Evolutionary conservation across 2,888 invertebrate species (phyloP).

Genomic region (Sinohyriopsis cumingii): DNA sequence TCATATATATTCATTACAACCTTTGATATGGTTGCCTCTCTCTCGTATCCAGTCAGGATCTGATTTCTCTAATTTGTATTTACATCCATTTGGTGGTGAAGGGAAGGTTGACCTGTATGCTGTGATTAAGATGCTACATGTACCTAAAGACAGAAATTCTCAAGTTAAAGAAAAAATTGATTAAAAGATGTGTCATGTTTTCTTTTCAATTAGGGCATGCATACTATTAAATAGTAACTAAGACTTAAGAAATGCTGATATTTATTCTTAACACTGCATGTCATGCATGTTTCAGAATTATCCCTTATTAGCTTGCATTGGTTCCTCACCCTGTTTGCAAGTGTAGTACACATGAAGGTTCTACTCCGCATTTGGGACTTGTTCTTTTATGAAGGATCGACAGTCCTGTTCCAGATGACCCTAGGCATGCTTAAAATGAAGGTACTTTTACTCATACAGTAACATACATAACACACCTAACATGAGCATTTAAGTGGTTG

Average conservation of each 20-base stretch:
- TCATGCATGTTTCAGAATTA: slow-evolving; percentile 78
- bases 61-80: too few species aligned
- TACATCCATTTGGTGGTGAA: too few species aligned
- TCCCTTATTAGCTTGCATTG: slow-evolving; percentile 97
- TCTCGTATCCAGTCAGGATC: too few species aligned
- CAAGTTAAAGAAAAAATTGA: too few species aligned
- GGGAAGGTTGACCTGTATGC: too few species aligned
- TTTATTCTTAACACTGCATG: slow-evolving; percentile 16
- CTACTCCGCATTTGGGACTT: slow-evolving; percentile 96
- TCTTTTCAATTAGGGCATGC: too few species aligned
- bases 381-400: slow-evolving; percentile 96
- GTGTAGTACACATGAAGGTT: slow-evolving; percentile 96
- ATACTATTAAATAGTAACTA: too few species aligned
- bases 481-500: neutral
- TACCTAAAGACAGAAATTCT: too few species aligned
- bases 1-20: too few species aligned
- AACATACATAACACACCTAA: neutral
- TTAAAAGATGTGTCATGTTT: too few species aligned
- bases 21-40: too few species aligned
- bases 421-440: slow-evolving; percentile 92
- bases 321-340: slow-evolving; percentile 97
- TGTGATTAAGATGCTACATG: too few species aligned
- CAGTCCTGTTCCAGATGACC: slow-evolving; percentile 93
- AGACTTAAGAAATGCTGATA: neutral
- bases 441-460: slow-evolving; percentile 45